Conservation (phyloP, 2,797 vertebrate species). For the Garrulus glandarius region DNA sequence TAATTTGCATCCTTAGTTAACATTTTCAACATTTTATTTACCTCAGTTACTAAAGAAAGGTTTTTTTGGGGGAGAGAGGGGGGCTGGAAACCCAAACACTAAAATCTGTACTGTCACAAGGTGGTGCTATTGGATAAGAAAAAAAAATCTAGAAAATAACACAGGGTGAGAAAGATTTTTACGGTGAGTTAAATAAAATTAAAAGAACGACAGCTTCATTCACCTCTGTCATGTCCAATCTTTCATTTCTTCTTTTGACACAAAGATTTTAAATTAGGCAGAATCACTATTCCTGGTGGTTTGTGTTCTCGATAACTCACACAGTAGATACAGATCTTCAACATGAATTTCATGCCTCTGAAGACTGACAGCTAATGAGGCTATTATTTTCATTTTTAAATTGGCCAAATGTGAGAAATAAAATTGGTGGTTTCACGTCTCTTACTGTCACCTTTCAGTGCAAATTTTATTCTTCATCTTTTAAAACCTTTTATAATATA, state of each 20-base stretch:
- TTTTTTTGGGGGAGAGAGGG: not conserved
- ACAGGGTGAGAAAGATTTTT: constrained; percentile 41
- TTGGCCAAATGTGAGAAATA: not conserved
- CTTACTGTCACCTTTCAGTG: not conserved
- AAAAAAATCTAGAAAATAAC: not conserved
- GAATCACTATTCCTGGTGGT: constrained; percentile 74
- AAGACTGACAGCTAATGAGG: constrained; percentile 59
- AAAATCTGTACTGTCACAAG: constrained; percentile 47
- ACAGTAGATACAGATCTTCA: constrained; percentile 54
- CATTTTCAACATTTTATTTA: not conserved
- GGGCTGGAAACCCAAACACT: not conserved
- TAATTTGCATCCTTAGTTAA: not conserved
- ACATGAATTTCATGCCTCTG: constrained; percentile 61
- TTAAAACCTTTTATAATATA: not conserved
- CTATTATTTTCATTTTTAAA: constrained; percentile 70
- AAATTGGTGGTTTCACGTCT: constrained; percentile 37
- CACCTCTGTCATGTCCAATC: constrained; percentile 77
- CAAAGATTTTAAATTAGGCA: constrained; percentile 74
- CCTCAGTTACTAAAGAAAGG: not conserved
- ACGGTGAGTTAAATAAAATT: constrained; percentile 83
- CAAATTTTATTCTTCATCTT: constrained; percentile 5
- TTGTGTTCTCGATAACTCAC: constrained; percentile 61
- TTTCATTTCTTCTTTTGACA: constrained; percentile 74
- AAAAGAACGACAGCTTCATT: constrained; percentile 80
- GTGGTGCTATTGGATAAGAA: constrained; percentile 74